Base-by-base conservation (phyloP, 2,797 vertebrate species). In the Pempheris klunzingeri region DNA sequence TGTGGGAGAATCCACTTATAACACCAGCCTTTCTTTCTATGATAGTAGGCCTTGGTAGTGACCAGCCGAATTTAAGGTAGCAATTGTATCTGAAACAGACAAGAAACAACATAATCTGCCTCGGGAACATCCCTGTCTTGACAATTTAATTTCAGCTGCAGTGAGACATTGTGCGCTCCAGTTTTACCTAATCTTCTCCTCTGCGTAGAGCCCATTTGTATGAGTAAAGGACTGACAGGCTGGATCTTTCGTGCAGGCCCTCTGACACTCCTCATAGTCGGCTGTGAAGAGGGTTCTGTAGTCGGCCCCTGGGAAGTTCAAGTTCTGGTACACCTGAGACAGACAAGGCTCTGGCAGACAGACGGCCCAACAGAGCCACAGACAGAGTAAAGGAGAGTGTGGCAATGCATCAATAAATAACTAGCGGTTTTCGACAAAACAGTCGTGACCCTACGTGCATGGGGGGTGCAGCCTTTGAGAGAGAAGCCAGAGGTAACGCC, bases 151-250 rank as follows among this genome's bases (percentile, higher is more conserved):
- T 47, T 46, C 9, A 36, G 11, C 1, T 24, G 28, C n/a, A 52
- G 7, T 17, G 12, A 36, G n/a, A 12, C 15, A 15, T 59, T 49
- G 15, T 11, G 11, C 50, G 17, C 39, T 46, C 8, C 3, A 70
- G 2, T 15, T 66, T 74, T 72, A 88, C 88, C 90, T 91, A 32
- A 39, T 0, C 0, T 1, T 46, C 4, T 1, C 5, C 2, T 0
- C 0, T 60, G 18, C 1, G 52, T 55, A 92, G 7, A 0, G 3
- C 0, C 0, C 47, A 4, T 78, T n/a, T 14, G 20, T 0, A 13
- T 84, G 93, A 10, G 94, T 89, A 61, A 93, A 95, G 71, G 92
- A 93, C 63, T 86, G 83, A 60, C 94, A 94, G 20, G 0, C 2
- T 4, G 86, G 82, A 30, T 94, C 92, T 4, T 72, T 61, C 12